A percentile compares a stretch with the other conserved stretches of the same genome.
phyloP scores from a whole-genome alignment of 2,113 vertebrate genomes.

The Gnathonemus echidnorhynchus region DNA sequence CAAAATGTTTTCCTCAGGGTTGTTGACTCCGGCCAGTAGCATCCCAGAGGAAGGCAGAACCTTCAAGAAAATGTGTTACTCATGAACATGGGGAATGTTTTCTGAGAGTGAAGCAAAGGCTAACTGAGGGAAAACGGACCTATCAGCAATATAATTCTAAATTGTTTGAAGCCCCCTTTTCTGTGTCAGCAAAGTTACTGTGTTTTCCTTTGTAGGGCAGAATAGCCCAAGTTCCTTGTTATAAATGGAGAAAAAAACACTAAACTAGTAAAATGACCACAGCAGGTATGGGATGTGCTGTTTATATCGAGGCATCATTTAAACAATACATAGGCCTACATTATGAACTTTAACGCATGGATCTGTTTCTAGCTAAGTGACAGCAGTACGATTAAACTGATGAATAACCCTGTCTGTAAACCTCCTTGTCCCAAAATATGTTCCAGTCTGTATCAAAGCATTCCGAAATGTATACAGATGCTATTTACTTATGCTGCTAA shows the following conservation, averaged over 20 bases:
- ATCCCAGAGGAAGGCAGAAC: neutral
- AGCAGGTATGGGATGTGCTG: neutral
- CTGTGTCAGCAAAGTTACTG: neutral
- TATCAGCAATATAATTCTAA: neutral
- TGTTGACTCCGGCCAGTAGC: neutral
- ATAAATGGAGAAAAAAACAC: neutral
- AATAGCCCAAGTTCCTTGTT: neutral
- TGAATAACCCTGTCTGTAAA: neutral
- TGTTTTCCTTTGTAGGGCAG: neutral
- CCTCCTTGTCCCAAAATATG: neutral
- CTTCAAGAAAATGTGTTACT: slow-evolving; percentile 1
- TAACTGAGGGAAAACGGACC: neutral
- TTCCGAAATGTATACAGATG: neutral
- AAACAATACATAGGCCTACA: neutral
- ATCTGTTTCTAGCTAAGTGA: neutral
- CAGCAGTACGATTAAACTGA: neutral
- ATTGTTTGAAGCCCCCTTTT: neutral
- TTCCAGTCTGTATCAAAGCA: neutral
- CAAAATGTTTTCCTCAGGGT: neutral
- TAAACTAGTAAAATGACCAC: neutral
- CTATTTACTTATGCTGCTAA: neutral
- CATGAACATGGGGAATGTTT: neutral
- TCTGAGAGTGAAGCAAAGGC: neutral
- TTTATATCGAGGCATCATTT: neutral
- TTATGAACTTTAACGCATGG: neutral